Evolutionary conservation across 2,888 invertebrate species (phyloP).

Genomic region (Drosophila dives): DNA sequence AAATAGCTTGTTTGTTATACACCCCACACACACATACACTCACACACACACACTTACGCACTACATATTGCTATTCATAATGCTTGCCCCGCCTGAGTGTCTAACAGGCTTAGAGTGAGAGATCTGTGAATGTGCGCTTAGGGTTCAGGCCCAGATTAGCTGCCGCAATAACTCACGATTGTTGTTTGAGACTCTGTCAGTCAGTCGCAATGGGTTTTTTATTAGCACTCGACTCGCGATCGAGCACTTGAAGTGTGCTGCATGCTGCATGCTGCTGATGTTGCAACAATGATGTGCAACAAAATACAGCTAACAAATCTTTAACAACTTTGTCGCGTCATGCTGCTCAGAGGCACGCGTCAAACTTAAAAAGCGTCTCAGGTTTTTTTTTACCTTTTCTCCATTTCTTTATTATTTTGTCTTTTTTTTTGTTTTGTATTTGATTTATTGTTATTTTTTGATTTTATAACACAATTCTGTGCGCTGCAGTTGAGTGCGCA

Average conservation of each 20-base stretch:
- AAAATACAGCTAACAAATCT: conserved; percentile 59
- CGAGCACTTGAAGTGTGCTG: conserved; percentile 57
- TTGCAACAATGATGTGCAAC: conserved; percentile 80
- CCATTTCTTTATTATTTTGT: not conserved
- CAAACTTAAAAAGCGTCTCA: conserved; percentile 60
- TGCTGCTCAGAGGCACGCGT: conserved; percentile 67
- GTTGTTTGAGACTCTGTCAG: conserved; percentile 77
- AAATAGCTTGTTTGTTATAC: conserved; percentile 80
- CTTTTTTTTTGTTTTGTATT: not conserved
- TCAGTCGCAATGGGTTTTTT: conserved; percentile 71
- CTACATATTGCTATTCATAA: not conserved
- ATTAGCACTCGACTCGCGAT: conserved; percentile 75
- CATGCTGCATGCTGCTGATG: conserved; percentile 49
- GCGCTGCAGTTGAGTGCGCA: conserved; percentile 29
- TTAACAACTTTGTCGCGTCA: conserved; percentile 55
- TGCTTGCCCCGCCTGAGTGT: conserved; percentile 66
- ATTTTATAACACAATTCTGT: conserved; percentile 47
- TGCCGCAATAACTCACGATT: conserved; percentile 77
- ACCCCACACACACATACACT: conserved; percentile 53
- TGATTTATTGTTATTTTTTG: conserved; percentile 9
- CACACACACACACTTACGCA: conserved; percentile 12
- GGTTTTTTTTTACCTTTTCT: conserved; percentile 28
- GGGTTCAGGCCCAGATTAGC: conserved; percentile 63
- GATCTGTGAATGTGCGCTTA: conserved; percentile 25
- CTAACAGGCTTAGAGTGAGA: conserved; percentile 63